Evolutionary conservation across 37 sponge, comb jelly and placozoan species (phyloP).

Genomic region (Oscarella lobularis): DNA sequence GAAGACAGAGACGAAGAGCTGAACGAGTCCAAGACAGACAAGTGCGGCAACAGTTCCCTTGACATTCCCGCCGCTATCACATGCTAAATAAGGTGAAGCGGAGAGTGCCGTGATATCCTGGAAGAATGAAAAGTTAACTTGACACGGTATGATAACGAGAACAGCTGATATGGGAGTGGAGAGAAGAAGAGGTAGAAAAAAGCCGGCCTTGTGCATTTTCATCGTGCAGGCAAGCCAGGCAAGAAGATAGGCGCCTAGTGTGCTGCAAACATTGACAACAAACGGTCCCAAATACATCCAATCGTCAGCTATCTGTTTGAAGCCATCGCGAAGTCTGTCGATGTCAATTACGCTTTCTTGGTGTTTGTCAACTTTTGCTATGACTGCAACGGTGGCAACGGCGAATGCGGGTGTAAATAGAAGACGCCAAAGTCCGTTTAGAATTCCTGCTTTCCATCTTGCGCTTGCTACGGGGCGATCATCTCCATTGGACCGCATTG

Average conservation of each 20-base stretch:
- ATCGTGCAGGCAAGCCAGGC: not conserved
- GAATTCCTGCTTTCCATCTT: not conserved
- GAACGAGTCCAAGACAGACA: not conserved
- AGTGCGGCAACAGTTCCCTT: conserved; percentile 9
- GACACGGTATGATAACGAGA: conserved; percentile 18
- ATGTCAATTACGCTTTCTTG: too few species aligned
- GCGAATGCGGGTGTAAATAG: not conserved
- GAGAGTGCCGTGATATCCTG: too few species aligned
- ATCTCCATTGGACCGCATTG: not conserved
- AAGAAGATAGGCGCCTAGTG: not conserved
- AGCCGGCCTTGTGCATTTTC: not conserved
- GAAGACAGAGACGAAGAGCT: not conserved
- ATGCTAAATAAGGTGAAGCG: conserved; percentile 67
- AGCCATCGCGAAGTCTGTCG: too few species aligned
- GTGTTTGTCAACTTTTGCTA: too few species aligned
- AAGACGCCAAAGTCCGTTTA: not conserved
- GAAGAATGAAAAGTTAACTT: conserved; percentile 41
- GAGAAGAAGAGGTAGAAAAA: not conserved
- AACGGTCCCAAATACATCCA: too few species aligned
- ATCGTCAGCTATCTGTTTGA: too few species aligned
- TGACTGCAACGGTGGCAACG: too few species aligned
- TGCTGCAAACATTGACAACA: not conserved
- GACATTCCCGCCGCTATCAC: conserved; percentile 36
- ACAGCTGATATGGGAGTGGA: not conserved
- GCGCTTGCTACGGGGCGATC: not conserved